Evolutionary conservation across 2,113 vertebrate genomes (phyloP).

Genomic region (Cheirogaleus medius): DNA sequence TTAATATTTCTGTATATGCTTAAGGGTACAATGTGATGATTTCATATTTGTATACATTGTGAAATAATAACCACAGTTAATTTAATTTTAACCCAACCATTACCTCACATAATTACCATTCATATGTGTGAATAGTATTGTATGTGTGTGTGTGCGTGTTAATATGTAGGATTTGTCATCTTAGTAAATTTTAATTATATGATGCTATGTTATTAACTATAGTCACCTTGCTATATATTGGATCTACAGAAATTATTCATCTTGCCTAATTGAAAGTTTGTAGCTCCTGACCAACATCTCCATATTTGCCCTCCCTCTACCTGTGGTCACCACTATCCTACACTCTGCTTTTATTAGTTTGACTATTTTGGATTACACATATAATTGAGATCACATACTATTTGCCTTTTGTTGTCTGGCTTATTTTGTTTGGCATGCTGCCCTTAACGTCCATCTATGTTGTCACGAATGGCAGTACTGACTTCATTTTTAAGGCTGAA

Average conservation of each 20-base stretch:
- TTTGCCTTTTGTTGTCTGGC: not conserved
- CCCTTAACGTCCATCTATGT: not conserved
- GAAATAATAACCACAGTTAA: no score
- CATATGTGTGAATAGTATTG: no score
- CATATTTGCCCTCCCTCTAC: not conserved
- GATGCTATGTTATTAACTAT: no score
- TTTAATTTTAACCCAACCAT: no score
- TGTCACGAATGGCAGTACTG: not conserved
- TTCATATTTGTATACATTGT: no score
- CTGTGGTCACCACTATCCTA: not conserved
- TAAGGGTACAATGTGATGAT: no score
- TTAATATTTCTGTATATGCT: no score
- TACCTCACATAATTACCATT: no score
- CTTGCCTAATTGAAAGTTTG: not conserved
- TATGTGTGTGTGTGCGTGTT: no score
- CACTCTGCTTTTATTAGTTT: not conserved
- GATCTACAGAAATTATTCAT: not conserved
- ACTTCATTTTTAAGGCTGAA: not conserved
- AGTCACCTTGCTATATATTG: not conserved
- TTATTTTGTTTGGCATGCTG: not conserved
- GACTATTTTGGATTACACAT: not conserved
- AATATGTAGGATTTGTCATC: no score
- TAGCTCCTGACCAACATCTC: not conserved
- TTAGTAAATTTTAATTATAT: no score
- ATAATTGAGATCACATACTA: not conserved